Evolutionary conservation across 2,888 invertebrate species (phyloP).

Genomic region (Chydorus sphaericus): DNA sequence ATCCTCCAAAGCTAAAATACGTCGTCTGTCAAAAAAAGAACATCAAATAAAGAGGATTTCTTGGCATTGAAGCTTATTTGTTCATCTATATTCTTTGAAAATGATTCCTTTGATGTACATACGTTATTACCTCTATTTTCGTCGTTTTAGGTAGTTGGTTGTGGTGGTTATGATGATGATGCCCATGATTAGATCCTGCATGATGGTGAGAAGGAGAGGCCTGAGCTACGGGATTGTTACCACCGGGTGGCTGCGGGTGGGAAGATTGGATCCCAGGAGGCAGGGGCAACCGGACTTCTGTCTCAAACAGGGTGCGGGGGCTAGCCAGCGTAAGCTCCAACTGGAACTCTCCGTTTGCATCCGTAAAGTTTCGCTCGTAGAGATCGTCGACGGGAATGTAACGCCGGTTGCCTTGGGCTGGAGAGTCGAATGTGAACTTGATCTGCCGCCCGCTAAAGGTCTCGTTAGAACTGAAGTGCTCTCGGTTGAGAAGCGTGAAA

Average conservation of each 20-base stretch:
- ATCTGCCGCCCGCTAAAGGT: slow-evolving; percentile 62
- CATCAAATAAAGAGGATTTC: too few relatives aligned
- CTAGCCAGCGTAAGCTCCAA: slow-evolving; percentile 62
- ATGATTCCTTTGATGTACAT: too few relatives aligned
- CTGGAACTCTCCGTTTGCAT: slow-evolving; percentile 64
- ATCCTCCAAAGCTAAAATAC: slow-evolving; percentile 64
- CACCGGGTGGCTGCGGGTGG: slow-evolving; percentile 24
- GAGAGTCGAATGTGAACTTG: slow-evolving; percentile 48
- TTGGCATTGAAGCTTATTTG: too few relatives aligned
- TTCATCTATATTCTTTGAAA: too few relatives aligned
- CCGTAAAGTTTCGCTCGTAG: slow-evolving; percentile 53
- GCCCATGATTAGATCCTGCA: too few relatives aligned
- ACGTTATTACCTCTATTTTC: too few relatives aligned
- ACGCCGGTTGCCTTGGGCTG: slow-evolving; percentile 55
- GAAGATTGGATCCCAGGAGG: slow-evolving; percentile 27
- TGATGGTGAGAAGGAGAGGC: slow-evolving; percentile 4
- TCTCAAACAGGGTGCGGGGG: slow-evolving; percentile 55
- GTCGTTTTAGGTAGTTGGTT: slow-evolving; percentile 10
- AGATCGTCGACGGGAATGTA: slow-evolving; percentile 56
- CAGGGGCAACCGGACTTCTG: slow-evolving; percentile 46
- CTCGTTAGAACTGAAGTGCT: slow-evolving; percentile 69
- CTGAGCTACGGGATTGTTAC: slow-evolving; percentile 13
- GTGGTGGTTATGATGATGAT: slow-evolving; percentile 18
- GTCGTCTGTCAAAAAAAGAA: too few relatives aligned
- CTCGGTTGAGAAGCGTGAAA: slow-evolving; percentile 61